Evolutionary conservation across 2,113 vertebrate species (phyloP).

Genomic region (Shinisaurus crocodilurus): DNA sequence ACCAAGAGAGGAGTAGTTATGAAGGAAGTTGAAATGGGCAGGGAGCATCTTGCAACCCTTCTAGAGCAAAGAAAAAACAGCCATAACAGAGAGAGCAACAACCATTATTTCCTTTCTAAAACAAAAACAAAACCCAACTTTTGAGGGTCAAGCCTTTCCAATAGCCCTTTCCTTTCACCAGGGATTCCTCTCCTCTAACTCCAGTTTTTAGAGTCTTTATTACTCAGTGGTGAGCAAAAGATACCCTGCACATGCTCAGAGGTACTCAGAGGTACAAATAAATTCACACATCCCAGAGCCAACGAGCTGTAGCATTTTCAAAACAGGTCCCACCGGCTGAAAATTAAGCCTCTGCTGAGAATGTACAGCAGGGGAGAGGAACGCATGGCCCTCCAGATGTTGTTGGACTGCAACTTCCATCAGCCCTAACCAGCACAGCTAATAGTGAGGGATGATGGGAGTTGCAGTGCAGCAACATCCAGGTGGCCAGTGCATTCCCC

Average conservation of each 20-base stretch:
- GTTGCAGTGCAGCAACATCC: too few relatives aligned
- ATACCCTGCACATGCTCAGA: background rate
- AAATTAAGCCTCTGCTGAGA: background rate
- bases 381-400: too few relatives aligned
- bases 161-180: background rate
- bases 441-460: too few relatives aligned
- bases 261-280: background rate
- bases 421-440: too few relatives aligned
- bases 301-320: background rate
- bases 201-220: background rate
- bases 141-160: too few relatives aligned
- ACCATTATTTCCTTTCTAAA: background rate
- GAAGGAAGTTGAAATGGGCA: too few relatives aligned
- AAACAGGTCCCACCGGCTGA: background rate
- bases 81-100: background rate
- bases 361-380: background rate
- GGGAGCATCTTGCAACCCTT: background rate
- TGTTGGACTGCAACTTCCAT: too few relatives aligned
- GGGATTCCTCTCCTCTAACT: background rate
- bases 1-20: too few relatives aligned
- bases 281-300: background rate
- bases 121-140: too few relatives aligned
- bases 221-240: background rate
- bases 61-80: background rate
- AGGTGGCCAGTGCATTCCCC: too few relatives aligned